Percentiles rank a stretch among this genome's conserved stretches.
Evolutionary conservation across 2,888 invertebrate genomes (phyloP).

Genomic region (Abrostola tripartita): DNA sequence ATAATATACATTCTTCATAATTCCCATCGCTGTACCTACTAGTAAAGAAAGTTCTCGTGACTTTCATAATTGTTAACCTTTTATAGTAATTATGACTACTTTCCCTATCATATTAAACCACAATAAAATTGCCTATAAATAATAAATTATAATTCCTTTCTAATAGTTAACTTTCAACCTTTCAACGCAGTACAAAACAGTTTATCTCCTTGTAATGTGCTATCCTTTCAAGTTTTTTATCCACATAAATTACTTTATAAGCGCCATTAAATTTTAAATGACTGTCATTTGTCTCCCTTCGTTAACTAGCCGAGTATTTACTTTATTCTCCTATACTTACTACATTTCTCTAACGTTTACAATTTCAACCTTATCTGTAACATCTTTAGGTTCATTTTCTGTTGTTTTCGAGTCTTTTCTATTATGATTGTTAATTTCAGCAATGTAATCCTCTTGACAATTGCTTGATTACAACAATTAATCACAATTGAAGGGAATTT

Average conservation of each 20-base stretch:
- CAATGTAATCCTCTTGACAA: constrained; percentile 81
- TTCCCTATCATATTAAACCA: neutral
- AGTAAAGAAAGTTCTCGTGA: constrained; percentile 2
- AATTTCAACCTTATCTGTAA: constrained; percentile 60
- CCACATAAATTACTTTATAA: constrained; percentile 66
- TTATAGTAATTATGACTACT: neutral
- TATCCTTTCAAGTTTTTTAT: constrained; percentile 44
- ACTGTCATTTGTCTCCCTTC: constrained; percentile 72
- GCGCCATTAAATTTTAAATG: constrained; percentile 73
- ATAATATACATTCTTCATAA: constrained; percentile 21
- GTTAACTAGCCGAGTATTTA: constrained; percentile 71
- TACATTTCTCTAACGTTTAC: constrained; percentile 22
- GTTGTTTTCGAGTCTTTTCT: constrained; percentile 54
- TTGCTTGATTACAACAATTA: constrained; percentile 87
- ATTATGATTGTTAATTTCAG: constrained; percentile 81
- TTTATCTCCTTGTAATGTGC: constrained; percentile 37
- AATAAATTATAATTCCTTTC: constrained; percentile 11
- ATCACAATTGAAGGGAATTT: constrained; percentile 85
- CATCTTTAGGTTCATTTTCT: constrained; percentile 54
- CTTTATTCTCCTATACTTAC: constrained; percentile 65
- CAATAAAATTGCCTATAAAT: constrained; percentile 10
- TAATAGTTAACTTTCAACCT: constrained; percentile 23
- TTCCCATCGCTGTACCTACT: constrained; percentile 36
- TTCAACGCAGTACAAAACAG: constrained; percentile 25
- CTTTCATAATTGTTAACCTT: neutral